Percentiles rank a stretch among this genome's conserved stretches.
Evolutionary conservation across 2,888 invertebrate species (phyloP).

Genomic region (Perizoma flavofasciatum): DNA sequence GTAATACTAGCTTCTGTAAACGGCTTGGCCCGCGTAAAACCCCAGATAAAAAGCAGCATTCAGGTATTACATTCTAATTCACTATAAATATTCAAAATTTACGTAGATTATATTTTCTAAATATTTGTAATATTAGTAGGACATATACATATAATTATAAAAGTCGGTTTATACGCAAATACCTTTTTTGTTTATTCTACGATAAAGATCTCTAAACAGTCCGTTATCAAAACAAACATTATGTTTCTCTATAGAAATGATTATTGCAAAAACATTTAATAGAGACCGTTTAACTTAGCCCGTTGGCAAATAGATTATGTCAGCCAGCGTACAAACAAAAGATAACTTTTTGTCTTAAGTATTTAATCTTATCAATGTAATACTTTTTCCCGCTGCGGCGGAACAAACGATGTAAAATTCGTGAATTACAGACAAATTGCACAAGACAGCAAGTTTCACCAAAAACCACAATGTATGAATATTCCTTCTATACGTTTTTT

Average conservation of each 20-base stretch:
- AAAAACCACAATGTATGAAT: too few species aligned
- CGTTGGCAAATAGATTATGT: conserved; percentile 43
- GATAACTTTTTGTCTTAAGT: conserved; percentile 50
- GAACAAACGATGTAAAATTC: conserved; percentile 32
- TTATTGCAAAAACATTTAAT: conserved; percentile 41
- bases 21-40: too few species aligned
- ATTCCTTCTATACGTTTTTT: too few species aligned
- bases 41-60: too few species aligned
- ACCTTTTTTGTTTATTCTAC: conserved; percentile 2
- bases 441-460: too few species aligned
- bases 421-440: conserved; percentile 5
- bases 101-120: too few species aligned
- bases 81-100: too few species aligned
- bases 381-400: conserved; percentile 31
- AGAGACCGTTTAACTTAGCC: conserved; percentile 36
- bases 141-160: too few species aligned
- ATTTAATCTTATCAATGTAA: conserved; percentile 51
- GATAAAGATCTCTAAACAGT: conserved; percentile 14
- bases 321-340: conserved; percentile 48
- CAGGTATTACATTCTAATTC: too few species aligned
- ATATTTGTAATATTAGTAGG: too few species aligned
- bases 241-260: conserved; percentile 34
- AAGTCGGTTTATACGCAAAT: too few species aligned
- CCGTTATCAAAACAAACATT: conserved; percentile 27
- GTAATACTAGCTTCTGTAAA: too few species aligned